Evolutionary conservation across 2,113 vertebrate genomes (phyloP), one percentile per base, ranked within the genome.

Genomic region (Mesembrinibis cayennensis): DNA sequence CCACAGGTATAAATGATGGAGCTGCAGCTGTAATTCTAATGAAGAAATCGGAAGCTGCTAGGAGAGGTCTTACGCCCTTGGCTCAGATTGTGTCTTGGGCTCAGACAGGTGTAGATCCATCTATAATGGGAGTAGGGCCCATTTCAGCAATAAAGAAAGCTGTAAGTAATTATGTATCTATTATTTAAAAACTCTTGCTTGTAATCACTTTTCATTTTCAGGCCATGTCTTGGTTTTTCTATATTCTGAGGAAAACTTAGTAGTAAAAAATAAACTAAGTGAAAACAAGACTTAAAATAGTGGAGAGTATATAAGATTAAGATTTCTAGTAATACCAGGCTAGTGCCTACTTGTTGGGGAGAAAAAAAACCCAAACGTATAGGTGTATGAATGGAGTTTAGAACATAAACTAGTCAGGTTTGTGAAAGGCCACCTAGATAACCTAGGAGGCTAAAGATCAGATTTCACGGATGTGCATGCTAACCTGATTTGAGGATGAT

Each of bases 11-110:
- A 3, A 99, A 99, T 61, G 99, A 99, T 50, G 99, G 99, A 29
- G 99, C 99, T 42, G 99, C 99, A 40, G 99, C 99, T 36, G 98
- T 99, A 71, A 94, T 99, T 86, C 97, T 99, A 11, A 99, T 99
- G 99, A 99, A 98, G 97, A 98, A 98, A 88, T 99, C 99, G 0
- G 99, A 99, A 97, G 99, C 99, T n/a, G 92, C 63, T 36, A 98
- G 70, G 42, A 98, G 99, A 58, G 98, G 98, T 67, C 86, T 99
- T 21, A 97, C 69, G 72, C 98, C 99, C 66, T 96, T 99, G 98
- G 99, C 98, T 72, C 97, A 59, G 38, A 98, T 99, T 19, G 95
- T 98, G 8, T 99, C 99, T 44, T 99, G 98, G 98, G 98, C 99
- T 93, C 99, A 99, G 94, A 99, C 86, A 14, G 99, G 99, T 29